A percentile compares a stretch with the other conserved stretches of the same genome.
Conservation (phyloP, 2,113 vertebrate genomes). For the Cathartes aura region DNA sequence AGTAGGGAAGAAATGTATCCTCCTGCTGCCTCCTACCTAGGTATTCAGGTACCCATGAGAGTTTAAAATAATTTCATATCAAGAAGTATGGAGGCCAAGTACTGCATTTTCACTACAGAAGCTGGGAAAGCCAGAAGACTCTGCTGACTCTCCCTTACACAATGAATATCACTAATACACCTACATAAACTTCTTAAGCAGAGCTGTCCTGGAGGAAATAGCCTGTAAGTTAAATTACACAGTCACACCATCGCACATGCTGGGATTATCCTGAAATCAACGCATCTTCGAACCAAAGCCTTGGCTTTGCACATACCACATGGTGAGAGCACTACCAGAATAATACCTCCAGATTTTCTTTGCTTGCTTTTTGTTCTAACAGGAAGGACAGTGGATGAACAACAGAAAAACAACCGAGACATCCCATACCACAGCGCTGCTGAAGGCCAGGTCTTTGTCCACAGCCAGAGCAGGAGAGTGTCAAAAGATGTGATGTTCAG, state of each 20-base stretch:
- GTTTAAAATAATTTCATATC: neutral
- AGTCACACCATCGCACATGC: neutral
- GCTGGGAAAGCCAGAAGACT: neutral
- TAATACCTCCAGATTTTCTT: neutral
- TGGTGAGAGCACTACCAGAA: neutral
- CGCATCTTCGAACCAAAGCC: fast-evolving
- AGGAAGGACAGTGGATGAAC: neutral
- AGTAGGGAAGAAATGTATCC: neutral
- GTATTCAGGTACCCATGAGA: neutral
- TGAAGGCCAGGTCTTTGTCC: neutral
- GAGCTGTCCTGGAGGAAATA: neutral
- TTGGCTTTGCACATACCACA: neutral
- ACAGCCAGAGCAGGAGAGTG: neutral
- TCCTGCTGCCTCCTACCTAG: neutral
- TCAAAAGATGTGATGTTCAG: neutral
- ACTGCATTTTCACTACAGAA: neutral
- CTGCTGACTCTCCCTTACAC: neutral
- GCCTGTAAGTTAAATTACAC: neutral
- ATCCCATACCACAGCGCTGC: neutral
- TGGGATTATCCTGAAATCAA: neutral
- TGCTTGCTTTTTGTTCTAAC: neutral
- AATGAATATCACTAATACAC: neutral
- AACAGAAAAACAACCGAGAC: neutral
- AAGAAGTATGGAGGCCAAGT: neutral
- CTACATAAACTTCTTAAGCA: neutral